Percentiles rank a stretch among this genome's conserved stretches.
Conservation (phyloP, 2,888 invertebrate genomes). For the Neoscelio sp. region DNA sequence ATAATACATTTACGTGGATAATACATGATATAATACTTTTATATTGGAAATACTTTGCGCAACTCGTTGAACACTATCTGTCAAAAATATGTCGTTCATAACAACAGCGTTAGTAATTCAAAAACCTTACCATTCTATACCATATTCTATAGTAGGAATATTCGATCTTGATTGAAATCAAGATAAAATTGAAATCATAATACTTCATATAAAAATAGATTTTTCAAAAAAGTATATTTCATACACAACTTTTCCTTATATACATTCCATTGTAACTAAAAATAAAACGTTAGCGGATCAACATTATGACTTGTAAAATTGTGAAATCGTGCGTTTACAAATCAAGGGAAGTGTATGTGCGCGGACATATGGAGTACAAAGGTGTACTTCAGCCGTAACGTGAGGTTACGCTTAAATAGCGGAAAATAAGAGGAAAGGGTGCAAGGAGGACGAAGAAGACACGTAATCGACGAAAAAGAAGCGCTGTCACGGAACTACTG, state of each 20-base stretch:
- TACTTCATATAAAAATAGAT: no score
- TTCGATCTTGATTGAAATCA: no score
- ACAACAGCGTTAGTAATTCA: no score
- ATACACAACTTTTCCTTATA: conserved; percentile 32
- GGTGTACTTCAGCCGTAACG: conserved; percentile 35
- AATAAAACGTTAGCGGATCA: conserved; percentile 48
- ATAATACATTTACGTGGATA: no score
- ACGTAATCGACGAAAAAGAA: conserved; percentile 37
- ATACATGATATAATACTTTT: no score
- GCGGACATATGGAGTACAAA: conserved; percentile 42
- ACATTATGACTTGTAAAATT: conserved; percentile 47
- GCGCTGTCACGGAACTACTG: conserved; percentile 44
- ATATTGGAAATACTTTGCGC: no score
- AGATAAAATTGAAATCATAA: no score
- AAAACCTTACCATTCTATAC: no score
- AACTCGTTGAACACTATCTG: no score
- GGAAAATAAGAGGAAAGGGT: conserved; percentile 23
- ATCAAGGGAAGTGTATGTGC: conserved; percentile 47
- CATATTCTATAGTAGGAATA: no score
- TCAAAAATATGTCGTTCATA: no score
- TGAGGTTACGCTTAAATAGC: conserved; percentile 49
- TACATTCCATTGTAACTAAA: conserved; percentile 28
- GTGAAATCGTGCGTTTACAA: conserved; percentile 50
- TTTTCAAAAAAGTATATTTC: no score
- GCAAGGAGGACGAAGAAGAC: conserved; percentile 27